Evolutionary conservation across 1,140 invertebrate species (phyloP).

Genomic region (Pissodes strobi): DNA sequence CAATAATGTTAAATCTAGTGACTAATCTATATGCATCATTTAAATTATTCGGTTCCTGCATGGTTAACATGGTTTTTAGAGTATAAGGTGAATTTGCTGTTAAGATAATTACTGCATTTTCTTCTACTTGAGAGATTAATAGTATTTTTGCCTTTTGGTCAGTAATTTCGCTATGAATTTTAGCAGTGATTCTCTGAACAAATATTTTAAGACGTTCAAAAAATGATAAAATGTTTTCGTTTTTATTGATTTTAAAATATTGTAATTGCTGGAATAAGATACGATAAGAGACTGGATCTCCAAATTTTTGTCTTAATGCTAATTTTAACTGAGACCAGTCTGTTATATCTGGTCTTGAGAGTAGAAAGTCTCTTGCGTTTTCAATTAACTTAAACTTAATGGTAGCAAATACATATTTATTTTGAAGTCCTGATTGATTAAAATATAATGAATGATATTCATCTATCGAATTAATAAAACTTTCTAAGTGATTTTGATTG

Average conservation of each 20-base stretch:
- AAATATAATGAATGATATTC: no score
- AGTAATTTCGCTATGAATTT: conserved; percentile 5
- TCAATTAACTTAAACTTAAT: conserved; percentile 18
- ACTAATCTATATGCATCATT: conserved; percentile 3
- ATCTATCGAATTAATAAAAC: no score
- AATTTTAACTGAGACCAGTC: conserved; percentile 2
- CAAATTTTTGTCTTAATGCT: conserved; percentile 22
- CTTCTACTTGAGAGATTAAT: conserved; percentile 10
- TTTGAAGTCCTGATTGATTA: no score
- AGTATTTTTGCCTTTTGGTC: neutral
- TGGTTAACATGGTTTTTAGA: no score
- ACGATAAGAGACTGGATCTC: neutral
- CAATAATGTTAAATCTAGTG: neutral
- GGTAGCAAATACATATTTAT: no score
- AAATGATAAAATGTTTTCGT: conserved; percentile 8
- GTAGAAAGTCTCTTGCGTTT: conserved; percentile 3
- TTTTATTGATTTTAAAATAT: conserved; percentile 10
- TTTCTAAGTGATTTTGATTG: no score
- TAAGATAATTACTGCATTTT: conserved; percentile 1
- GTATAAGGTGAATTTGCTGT: neutral
- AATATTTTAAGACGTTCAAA: conserved; percentile 12
- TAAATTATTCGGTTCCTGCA: neutral
- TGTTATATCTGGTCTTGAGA: conserved; percentile 6
- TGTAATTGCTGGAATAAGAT: conserved; percentile 15
- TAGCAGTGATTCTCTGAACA: conserved; percentile 1